These are phyloP conservation scores for Mormyrus hasselquistii DNA, from an alignment of 2,797 vertebrate genomes.

Conservation along the genomic window DNA sequence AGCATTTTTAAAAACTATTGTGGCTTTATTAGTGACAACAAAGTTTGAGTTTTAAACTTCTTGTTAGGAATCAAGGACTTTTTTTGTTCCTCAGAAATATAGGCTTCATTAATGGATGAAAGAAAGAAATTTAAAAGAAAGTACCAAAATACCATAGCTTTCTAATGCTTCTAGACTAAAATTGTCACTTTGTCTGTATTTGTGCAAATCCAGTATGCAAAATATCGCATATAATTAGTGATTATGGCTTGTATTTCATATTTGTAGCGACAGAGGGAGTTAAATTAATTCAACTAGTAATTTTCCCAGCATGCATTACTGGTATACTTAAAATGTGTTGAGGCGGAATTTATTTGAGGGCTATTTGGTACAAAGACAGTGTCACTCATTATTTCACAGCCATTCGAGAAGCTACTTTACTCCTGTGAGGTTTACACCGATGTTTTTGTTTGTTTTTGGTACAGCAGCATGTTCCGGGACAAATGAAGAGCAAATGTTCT, in stretches of 20 bases:
- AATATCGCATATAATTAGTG: not conserved
- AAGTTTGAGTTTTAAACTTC: not conserved
- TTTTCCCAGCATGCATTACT: not conserved
- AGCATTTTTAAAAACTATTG: not conserved
- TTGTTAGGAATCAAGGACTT: not conserved
- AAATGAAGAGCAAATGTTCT: not conserved
- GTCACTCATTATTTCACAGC: not conserved
- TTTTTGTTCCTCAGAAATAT: not conserved
- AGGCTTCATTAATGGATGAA: not conserved
- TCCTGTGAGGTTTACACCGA: too few species aligned
- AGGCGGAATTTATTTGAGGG: not conserved
- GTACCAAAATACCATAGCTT: not conserved
- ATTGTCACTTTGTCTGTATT: not conserved
- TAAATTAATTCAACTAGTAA: not conserved
- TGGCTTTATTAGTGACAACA: not conserved
- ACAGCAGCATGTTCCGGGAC: not conserved
- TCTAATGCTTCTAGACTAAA: not conserved
- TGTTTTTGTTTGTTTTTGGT: not conserved
- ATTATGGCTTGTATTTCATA: not conserved
- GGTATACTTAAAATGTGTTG: not conserved
- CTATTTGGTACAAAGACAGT: not conserved
- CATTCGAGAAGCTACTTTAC: not conserved
- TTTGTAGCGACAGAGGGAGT: not conserved
- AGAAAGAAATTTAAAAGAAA: not conserved
- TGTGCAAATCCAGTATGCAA: not conserved